Conservation (phyloP, 2,113 vertebrate species). For the Porphyrio hochstetteri region DNA sequence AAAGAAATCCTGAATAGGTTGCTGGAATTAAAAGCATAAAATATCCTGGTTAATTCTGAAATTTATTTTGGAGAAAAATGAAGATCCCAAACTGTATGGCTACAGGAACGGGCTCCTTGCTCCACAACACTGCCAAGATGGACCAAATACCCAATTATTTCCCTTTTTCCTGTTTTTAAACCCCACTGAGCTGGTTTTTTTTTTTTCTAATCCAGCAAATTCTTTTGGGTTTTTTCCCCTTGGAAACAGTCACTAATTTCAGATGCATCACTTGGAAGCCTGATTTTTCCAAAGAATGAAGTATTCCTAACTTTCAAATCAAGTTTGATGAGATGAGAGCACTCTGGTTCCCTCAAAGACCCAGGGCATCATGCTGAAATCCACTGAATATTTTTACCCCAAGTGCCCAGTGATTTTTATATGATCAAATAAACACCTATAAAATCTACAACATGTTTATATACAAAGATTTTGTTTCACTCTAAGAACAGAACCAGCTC, state of each 20-base stretch:
- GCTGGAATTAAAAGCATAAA: not conserved
- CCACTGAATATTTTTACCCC: not conserved
- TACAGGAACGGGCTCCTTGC: accelerated
- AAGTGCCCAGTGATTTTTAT: not conserved
- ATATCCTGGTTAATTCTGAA: no score
- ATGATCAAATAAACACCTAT: not conserved
- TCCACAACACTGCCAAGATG: accelerated
- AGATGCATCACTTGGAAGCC: not conserved
- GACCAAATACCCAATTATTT: not conserved
- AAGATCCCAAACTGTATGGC: not conserved
- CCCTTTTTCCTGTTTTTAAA: not conserved
- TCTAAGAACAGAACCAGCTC: not conserved
- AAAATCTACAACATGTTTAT: accelerated
- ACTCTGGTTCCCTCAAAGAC: not conserved
- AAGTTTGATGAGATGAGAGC: not conserved
- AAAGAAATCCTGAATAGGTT: not conserved
- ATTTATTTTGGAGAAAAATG: not conserved
- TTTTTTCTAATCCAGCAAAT: not conserved
- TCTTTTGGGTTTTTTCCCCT: not conserved
- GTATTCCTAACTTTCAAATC: not conserved
- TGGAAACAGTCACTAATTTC: not conserved
- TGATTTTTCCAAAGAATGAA: not conserved
- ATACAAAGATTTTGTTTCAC: not conserved
- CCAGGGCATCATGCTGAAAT: not conserved
- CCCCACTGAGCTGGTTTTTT: not conserved